A percentile compares a stretch with the other conserved stretches of the same genome.
These are phyloP conservation scores for Cylloceria caligata DNA, from an alignment of 2,888 invertebrate species.

Conservation along the genomic window DNA sequence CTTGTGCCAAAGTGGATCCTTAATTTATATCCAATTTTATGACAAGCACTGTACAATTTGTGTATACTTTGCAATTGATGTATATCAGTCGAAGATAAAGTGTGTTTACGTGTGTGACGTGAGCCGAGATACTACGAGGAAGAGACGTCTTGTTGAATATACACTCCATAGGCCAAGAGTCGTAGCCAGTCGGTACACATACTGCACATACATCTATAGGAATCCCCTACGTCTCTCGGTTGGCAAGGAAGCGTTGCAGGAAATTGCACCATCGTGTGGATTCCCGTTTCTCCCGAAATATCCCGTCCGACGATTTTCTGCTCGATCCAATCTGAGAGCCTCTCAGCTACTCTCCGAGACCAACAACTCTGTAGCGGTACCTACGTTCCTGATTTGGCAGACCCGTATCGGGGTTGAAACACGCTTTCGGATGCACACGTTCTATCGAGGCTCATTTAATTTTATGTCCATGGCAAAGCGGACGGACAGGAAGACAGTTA, in stretches of 20 bases:
- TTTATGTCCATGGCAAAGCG: slow-evolving; percentile 59
- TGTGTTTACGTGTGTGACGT: not conserved
- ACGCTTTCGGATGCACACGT: slow-evolving; percentile 59
- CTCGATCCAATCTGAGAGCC: slow-evolving; percentile 67
- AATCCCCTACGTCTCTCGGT: not conserved
- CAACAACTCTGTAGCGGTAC: slow-evolving; percentile 1
- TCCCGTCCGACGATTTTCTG: slow-evolving; percentile 62
- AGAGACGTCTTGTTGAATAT: slow-evolving; percentile 13
- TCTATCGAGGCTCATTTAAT: slow-evolving; percentile 61
- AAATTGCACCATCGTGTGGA: slow-evolving; percentile 67
- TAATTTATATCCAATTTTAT: too few relatives aligned
- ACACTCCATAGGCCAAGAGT: slow-evolving; percentile 18
- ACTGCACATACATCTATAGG: not conserved
- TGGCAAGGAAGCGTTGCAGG: slow-evolving; percentile 52
- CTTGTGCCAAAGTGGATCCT: too few relatives aligned
- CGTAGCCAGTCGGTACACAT: not conserved
- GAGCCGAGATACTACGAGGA: not conserved
- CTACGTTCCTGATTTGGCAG: slow-evolving; percentile 64
- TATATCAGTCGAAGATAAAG: not conserved
- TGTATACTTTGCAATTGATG: not conserved
- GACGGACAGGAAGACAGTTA: slow-evolving; percentile 20
- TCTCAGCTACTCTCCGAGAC: slow-evolving; percentile 14
- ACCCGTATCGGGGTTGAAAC: slow-evolving; percentile 57
- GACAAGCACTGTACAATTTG: too few relatives aligned
- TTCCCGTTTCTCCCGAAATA: slow-evolving; percentile 50